Evolutionary conservation across 2,888 invertebrate genomes (phyloP).

Genomic region (Miltochrista miniata): DNA sequence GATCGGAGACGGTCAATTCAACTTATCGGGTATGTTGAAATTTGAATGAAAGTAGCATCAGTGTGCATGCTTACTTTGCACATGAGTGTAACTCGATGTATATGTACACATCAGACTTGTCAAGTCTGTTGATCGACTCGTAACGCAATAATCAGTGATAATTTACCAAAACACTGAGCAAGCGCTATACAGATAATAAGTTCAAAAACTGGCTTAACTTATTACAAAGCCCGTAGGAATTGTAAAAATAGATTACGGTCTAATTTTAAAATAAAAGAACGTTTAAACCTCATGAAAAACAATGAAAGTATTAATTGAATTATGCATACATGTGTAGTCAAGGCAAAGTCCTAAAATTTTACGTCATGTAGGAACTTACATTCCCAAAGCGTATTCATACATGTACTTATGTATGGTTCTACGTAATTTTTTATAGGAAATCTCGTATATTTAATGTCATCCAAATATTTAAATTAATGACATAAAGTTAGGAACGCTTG

Average conservation of each 20-base stretch:
- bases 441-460: slow-evolving; percentile 52
- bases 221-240: background rate
- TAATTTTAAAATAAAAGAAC: slow-evolving; percentile 18
- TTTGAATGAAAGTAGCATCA: no score
- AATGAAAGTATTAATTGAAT: slow-evolving; percentile 28
- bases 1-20: no score
- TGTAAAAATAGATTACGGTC: slow-evolving; percentile 2
- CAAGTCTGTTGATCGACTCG: no score
- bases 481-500: slow-evolving; percentile 47
- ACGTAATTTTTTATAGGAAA: slow-evolving; percentile 38
- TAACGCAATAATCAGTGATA: no score
- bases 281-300: slow-evolving; percentile 15
- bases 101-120: no score
- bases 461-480: slow-evolving; percentile 64
- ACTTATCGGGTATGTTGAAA: no score
- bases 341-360: slow-evolving; percentile 22
- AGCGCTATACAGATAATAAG: no score
- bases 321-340: slow-evolving; percentile 22
- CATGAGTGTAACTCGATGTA: no score
- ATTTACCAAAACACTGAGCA: no score
- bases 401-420: slow-evolving; percentile 9
- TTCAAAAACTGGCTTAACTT: no score
- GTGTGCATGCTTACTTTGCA: no score
- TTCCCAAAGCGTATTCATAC: no score
- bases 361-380: slow-evolving; percentile 37